phyloP scores from a whole-genome alignment of 2,113 vertebrate genomes.

The Bubalus kerabau region DNA sequence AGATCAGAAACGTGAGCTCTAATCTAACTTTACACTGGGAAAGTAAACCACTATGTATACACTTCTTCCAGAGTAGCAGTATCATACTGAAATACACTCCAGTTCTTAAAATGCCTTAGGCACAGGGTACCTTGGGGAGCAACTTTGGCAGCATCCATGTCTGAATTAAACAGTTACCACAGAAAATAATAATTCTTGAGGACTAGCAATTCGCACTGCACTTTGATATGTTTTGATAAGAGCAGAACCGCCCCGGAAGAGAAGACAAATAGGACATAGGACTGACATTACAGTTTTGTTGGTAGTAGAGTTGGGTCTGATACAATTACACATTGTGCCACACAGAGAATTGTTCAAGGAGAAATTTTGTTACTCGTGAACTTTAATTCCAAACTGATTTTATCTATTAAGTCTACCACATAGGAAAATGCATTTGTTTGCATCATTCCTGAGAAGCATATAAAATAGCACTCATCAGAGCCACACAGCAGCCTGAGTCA shows the following conservation, averaged over 20 bases:
- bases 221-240: constrained; percentile 18
- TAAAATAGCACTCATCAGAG: neutral
- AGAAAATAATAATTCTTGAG: constrained; percentile 26
- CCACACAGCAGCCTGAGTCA: neutral
- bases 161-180: neutral
- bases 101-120: neutral
- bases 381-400: constrained; percentile 31
- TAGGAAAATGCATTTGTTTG: constrained; percentile 20
- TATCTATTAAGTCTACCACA: constrained; percentile 24
- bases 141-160: neutral
- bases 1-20: neutral
- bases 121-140: neutral
- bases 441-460: neutral
- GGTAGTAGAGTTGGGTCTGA: neutral
- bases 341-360: neutral
- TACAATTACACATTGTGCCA: neutral
- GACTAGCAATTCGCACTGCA: neutral
- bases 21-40: neutral
- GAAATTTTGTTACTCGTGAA: neutral
- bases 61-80: neutral
- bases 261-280: neutral
- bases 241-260: neutral
- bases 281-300: neutral
- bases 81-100: neutral
- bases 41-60: neutral